Conservation (phyloP, 2,113 vertebrate species). For the Ophiodon elongatus region DNA sequence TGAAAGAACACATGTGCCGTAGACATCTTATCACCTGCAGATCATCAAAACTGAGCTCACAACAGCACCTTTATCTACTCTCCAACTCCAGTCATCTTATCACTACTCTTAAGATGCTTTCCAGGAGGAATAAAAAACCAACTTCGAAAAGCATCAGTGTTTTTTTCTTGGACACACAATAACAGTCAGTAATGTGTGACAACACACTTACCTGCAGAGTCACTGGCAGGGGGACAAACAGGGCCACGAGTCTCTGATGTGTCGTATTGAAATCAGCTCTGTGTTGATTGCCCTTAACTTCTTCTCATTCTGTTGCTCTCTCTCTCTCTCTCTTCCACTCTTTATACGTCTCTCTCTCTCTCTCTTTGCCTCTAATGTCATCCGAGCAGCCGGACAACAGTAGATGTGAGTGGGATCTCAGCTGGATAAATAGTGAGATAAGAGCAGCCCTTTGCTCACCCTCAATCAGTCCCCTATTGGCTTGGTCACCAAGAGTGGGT, state of each 20-base stretch:
- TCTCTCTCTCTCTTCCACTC: neutral
- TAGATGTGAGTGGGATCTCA: constrained; percentile 10
- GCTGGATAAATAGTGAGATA: constrained; percentile 53
- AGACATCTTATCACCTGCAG: neutral
- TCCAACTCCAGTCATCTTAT: neutral
- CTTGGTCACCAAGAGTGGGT: constrained; percentile 40
- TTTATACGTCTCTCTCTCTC: neutral
- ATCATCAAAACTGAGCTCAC: neutral
- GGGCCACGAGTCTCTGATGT: constrained; percentile 5
- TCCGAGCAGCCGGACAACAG: constrained; percentile 1
- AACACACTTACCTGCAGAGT: constrained; percentile 65
- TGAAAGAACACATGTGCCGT: neutral
- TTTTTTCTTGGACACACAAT: neutral
- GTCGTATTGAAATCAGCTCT: neutral
- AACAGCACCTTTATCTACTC: too few relatives aligned
- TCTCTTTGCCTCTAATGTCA: constrained; percentile 26
- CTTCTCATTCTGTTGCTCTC: neutral
- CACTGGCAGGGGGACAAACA: constrained; percentile 5
- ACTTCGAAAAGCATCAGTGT: neutral
- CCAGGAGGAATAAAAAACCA: neutral
- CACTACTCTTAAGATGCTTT: neutral
- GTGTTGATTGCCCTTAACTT: neutral
- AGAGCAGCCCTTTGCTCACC: constrained; percentile 57
- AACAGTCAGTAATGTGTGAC: neutral
- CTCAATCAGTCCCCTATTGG: constrained; percentile 56